Evolutionary conservation across 2,888 invertebrate species (phyloP), one percentile per base, ranked within the genome.

Genomic region (Ethmia dodecea): DNA sequence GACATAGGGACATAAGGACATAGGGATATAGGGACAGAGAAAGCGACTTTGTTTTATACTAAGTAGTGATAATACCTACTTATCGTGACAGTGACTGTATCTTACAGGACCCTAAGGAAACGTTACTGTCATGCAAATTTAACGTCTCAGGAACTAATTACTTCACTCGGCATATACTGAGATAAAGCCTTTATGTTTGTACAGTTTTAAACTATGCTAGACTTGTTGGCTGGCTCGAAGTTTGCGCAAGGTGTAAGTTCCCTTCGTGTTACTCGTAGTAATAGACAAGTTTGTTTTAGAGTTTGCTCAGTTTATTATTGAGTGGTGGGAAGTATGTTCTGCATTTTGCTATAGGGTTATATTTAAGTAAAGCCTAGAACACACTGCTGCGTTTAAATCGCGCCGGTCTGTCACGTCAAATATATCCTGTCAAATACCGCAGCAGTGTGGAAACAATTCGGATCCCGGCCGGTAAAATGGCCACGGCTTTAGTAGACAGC

Each of bases 131-230:
- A 78, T 79, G 73, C 72, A 76, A 78, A 75, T 74, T 62, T 65
- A 60, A 72, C 63, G 60, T 60, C 55, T 56, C 60, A 54, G 57
- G 59, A 75, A 77, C 73, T 76, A 77, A 80, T 80, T 78, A 77
- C 74, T 75, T 56, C 52, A 47, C 60, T 56, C 52, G 45, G 41
- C 57, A 67, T 50, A 62, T 53, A 60, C 47, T 45, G 43, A 63
- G 63, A 73, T 72, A 74, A 70, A 68, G 62, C 67, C 56, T 61
- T 59, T 57, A 61, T 59, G 65, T 77, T 71, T 69, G 63, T 65
- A 52, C 60, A 73, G 68, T 69, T 73, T 57, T 61, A 50, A 57
- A 72, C 73, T 72, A 68, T 64, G 54, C 64, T 12, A 9, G 24
- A 14, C 25, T 64, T 67, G 59, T 62, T 46, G 28, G 52, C 61